These are phyloP conservation scores for Cricetomys ansorgei DNA, from an alignment of 2,113 vertebrate genomes.

Conservation along the genomic window DNA sequence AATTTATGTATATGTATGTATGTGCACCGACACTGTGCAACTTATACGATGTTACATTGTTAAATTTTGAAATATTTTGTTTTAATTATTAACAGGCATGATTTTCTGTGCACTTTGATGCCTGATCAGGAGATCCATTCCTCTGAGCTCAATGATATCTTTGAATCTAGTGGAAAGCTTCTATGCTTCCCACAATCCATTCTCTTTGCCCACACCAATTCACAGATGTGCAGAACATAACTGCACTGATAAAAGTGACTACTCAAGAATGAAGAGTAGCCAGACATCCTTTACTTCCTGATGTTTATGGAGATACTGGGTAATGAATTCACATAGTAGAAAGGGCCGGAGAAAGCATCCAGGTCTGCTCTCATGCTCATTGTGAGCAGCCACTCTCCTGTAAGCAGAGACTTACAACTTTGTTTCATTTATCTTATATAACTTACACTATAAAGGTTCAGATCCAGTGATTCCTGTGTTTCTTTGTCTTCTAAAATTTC, in stretches of 20 bases:
- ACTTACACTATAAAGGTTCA: neutral
- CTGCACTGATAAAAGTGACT: neutral
- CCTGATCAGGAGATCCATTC: neutral
- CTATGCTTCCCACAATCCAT: neutral
- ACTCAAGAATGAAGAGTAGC: neutral
- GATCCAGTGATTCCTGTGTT: neutral
- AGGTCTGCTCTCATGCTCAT: neutral
- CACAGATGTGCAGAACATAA: fast-evolving
- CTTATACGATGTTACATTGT: constrained; percentile 60
- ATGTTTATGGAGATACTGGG: neutral
- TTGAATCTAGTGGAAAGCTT: neutral
- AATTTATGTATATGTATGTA: neutral
- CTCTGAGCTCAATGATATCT: neutral
- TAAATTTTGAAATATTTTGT: constrained; percentile 73
- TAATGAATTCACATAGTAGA: neutral
- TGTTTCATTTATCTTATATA: neutral
- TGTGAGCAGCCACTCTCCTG: neutral
- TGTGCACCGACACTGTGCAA: constrained; percentile 2
- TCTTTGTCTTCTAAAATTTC: neutral
- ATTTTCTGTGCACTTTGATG: neutral
- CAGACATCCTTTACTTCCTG: neutral
- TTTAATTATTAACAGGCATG: neutral
- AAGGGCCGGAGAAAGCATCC: neutral
- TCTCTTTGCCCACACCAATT: fast-evolving
- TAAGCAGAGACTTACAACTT: neutral